These are phyloP conservation scores for Perca flavescens DNA, from an alignment of 2,113 vertebrate genomes.

Conservation along the genomic window DNA sequence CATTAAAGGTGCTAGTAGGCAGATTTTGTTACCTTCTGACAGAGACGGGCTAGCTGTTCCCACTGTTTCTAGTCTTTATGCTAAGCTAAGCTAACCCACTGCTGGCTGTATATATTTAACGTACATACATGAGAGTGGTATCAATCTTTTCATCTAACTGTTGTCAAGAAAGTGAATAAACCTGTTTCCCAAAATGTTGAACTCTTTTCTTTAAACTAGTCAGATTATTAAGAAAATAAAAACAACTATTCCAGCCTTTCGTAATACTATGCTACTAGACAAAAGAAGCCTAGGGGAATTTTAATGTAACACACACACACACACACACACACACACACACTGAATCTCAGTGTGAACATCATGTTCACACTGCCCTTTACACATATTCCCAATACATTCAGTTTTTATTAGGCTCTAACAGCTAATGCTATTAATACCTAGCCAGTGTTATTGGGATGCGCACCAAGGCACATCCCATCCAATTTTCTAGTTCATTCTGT, in stretches of 20 bases:
- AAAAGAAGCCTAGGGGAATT: no score
- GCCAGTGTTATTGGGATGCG: no score
- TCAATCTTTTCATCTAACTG: neutral
- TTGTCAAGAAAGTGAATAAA: neutral
- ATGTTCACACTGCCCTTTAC: no score
- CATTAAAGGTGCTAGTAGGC: neutral
- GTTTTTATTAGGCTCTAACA: no score
- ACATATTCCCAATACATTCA: no score
- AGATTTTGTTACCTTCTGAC: neutral
- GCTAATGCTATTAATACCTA: no score
- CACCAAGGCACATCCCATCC: no score
- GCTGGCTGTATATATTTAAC: neutral
- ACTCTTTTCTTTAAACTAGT: neutral
- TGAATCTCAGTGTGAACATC: no score
- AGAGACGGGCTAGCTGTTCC: neutral
- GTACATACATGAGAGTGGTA: neutral
- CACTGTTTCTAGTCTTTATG: neutral
- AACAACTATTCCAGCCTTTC: neutral
- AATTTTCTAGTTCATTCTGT: no score
- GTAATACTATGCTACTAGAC: no score
- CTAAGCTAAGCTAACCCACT: neutral
- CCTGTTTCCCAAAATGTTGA: neutral
- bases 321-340: no score
- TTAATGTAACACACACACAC: no score
- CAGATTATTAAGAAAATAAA: neutral